Base-by-base conservation (phyloP, 1,140 invertebrate genomes). In the Oedothorax gibbosus region DNA sequence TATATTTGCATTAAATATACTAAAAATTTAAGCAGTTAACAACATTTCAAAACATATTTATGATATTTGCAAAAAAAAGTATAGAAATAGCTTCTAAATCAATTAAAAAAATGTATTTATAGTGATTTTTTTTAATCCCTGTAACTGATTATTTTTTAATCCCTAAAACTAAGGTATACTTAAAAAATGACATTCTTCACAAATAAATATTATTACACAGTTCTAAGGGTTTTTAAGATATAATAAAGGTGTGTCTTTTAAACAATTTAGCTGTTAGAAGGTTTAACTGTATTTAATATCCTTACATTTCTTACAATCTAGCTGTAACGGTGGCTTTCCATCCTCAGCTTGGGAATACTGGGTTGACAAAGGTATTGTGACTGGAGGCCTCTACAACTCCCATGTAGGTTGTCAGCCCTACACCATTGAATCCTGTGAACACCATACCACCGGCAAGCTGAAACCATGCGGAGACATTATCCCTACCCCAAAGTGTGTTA, bases 391-490 rank as follows among this genome's bases (percentile, higher is more conserved):
- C 78, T 98, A 94, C 89, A 93, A 93, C 68, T 94, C 94, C 0
- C 91, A 93, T 60, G 92, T 93, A 91, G 95, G 96, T 57, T 98
- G 97, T 90, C 92, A 93, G 87, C 96, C 96, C 4, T 98, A 98
- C 87, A 92, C 93, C 87, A 94, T 98, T 85, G 90, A 92, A 21
- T 94, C 95, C 0, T 98, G 97, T 90, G 96, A 98, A 89, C 97
- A 98, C 90, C 96, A 98, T 89, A 93, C 94, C 0, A 94, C 93
- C 86, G 97, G 96, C 15, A 92, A 93, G 9, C 90, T 95, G 86
- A 92, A 93, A 64, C 91, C 94, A 0, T 97, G 96, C 89, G 89
- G 90, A 65, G 93, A 92, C 54, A 92, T 92, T 65, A 91, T 91
- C 0, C 56, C 89, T 54, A 98, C 97, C 0, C 97, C 97, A 0